Evolutionary conservation across 2,113 vertebrate species (phyloP).

Genomic region (Gasterosteus aculeatus): DNA sequence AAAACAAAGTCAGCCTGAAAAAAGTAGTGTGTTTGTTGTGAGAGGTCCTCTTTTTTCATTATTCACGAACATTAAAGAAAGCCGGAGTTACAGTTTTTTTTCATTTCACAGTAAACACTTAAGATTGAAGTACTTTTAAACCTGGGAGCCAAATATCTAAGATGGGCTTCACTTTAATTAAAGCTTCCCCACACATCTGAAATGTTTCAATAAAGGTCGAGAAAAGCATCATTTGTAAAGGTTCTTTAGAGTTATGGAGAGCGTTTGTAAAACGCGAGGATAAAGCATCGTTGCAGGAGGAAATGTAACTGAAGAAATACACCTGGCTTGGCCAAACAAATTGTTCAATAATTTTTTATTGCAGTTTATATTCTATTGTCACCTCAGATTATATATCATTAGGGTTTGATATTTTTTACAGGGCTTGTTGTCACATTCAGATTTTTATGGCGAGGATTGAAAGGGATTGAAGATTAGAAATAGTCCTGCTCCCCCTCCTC

Average conservation of each 20-base stretch:
- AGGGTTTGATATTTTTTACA: not conserved
- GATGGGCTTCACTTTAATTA: conserved; percentile 92
- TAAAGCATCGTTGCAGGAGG: not conserved
- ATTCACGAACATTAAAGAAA: conserved; percentile 53
- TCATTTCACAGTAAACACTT: conserved; percentile 84
- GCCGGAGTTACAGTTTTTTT: conserved; percentile 79
- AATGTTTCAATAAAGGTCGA: conserved; percentile 55
- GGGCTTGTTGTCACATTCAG: not conserved
- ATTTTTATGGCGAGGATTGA: not conserved
- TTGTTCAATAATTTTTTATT: not conserved
- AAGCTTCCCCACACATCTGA: conserved; percentile 90
- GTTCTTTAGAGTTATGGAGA: conserved; percentile 85
- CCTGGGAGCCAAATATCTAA: conserved; percentile 82
- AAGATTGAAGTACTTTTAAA: conserved; percentile 51
- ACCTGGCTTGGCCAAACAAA: not conserved
- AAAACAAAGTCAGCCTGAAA: conserved; percentile 17
- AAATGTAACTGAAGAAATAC: not conserved
- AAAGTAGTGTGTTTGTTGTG: not conserved
- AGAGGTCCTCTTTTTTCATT: not conserved
- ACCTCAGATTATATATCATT: not conserved
- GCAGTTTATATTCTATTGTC: not conserved
- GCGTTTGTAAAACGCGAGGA: conserved; percentile 79
- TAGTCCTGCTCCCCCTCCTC: not conserved
- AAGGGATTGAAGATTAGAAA: not conserved
- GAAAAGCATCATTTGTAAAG: conserved; percentile 73